These are phyloP conservation scores for Apamea epomidion DNA, from an alignment of 2,888 invertebrate genomes.

Conservation along the genomic window DNA sequence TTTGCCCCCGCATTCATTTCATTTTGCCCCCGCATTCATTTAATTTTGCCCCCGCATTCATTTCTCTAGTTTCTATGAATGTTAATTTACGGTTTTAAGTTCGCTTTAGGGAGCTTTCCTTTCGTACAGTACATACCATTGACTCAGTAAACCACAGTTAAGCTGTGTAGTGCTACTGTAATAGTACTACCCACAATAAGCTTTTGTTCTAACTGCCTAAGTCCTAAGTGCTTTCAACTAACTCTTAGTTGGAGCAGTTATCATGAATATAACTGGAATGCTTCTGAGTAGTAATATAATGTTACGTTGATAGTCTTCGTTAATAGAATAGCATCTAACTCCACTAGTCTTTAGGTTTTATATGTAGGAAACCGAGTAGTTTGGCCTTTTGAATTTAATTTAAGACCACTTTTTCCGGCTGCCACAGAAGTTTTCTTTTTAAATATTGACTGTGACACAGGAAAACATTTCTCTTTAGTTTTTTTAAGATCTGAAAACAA, in stretches of 20 bases:
- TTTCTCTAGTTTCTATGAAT: not conserved
- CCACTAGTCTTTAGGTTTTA: not conserved
- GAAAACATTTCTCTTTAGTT: not conserved
- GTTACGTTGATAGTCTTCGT: not conserved
- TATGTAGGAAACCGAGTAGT: not conserved
- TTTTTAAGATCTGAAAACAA: not conserved
- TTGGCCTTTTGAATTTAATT: not conserved
- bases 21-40: too few species aligned
- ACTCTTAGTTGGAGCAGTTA: constrained; percentile 31
- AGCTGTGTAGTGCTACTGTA: constrained; percentile 3
- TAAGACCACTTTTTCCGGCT: not conserved
- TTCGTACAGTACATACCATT: not conserved
- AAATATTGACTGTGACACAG: not conserved
- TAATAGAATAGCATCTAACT: constrained; percentile 8
- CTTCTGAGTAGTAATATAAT: constrained; percentile 25
- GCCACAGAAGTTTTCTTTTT: not conserved
- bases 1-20: not conserved
- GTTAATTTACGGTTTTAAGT: not conserved
- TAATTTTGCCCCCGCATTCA: too few species aligned
- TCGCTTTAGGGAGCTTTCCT: not conserved
- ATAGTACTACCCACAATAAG: constrained; percentile 38
- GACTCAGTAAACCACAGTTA: not conserved
- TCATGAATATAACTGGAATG: constrained; percentile 29
- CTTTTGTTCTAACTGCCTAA: constrained; percentile 46
- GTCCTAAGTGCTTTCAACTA: constrained; percentile 51